Conservation (phyloP, 2,797 vertebrate genomes). For the Caiman crocodilus region DNA sequence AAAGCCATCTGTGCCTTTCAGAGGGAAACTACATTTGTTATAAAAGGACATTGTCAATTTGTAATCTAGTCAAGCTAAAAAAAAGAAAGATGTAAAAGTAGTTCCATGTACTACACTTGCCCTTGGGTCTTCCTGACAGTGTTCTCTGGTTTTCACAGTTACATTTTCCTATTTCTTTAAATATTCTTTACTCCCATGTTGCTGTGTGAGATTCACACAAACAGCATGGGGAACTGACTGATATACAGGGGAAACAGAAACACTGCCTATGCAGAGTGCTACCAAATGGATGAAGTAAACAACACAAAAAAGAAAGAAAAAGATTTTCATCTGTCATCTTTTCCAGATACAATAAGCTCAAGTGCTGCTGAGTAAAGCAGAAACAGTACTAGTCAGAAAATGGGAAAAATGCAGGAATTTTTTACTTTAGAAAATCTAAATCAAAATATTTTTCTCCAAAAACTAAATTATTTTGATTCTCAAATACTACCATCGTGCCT, state of each 20-base stretch:
- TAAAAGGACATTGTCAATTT: background rate
- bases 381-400: background rate
- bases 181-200: background rate
- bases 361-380: background rate
- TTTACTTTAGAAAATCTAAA: background rate
- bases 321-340: background rate
- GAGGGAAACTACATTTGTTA: background rate
- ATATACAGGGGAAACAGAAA: background rate
- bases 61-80: background rate
- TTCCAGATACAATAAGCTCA: slow-evolving; percentile 7
- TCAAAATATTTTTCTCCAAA: slow-evolving; percentile 1
- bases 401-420: background rate
- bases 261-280: background rate
- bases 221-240: background rate
- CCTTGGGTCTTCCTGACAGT: background rate
- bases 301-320: background rate
- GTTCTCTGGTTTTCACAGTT: background rate
- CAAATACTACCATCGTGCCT: background rate
- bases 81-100: background rate
- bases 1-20: slow-evolving; percentile 45
- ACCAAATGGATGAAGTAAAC: background rate
- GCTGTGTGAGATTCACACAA: rapidly evolving
- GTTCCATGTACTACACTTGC: background rate
- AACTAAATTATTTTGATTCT: background rate
- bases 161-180: background rate